Evolutionary conservation across 2,113 vertebrate genomes (phyloP).

Genomic region (Callaeas wilsoni): DNA sequence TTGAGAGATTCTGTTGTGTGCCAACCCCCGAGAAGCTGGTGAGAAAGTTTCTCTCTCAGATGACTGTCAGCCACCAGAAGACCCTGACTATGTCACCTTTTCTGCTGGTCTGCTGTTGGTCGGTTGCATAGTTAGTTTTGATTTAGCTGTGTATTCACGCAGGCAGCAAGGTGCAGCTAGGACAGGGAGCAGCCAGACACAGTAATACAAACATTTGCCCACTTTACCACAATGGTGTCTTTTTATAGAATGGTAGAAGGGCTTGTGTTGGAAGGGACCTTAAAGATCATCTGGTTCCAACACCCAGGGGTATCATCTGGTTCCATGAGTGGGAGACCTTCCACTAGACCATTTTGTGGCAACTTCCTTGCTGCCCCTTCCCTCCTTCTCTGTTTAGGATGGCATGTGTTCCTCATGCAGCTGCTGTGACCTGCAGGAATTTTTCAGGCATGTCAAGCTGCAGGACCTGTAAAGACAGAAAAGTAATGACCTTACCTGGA

Average conservation of each 20-base stretch:
- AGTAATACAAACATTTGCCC: background rate
- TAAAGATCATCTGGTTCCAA: background rate
- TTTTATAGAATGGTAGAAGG: background rate
- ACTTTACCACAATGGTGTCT: background rate
- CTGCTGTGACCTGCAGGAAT: background rate
- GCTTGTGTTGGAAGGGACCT: background rate
- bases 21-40: background rate
- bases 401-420: fast-evolving
- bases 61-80: background rate
- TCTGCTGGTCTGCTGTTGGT: background rate
- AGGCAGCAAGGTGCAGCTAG: background rate
- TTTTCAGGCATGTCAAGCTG: background rate
- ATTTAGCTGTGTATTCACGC: background rate
- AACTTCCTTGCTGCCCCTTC: background rate
- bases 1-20: fast-evolving
- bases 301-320: background rate
- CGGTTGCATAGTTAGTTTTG: background rate
- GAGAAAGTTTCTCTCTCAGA: background rate
- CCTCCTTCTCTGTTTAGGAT: background rate
- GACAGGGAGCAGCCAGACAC: background rate
- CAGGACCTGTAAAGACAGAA: background rate
- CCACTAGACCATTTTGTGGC: background rate
- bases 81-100: background rate
- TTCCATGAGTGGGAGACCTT: background rate
- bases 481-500: background rate